Conservation (phyloP, 2,888 invertebrate species). For the Eulithis prunata region DNA sequence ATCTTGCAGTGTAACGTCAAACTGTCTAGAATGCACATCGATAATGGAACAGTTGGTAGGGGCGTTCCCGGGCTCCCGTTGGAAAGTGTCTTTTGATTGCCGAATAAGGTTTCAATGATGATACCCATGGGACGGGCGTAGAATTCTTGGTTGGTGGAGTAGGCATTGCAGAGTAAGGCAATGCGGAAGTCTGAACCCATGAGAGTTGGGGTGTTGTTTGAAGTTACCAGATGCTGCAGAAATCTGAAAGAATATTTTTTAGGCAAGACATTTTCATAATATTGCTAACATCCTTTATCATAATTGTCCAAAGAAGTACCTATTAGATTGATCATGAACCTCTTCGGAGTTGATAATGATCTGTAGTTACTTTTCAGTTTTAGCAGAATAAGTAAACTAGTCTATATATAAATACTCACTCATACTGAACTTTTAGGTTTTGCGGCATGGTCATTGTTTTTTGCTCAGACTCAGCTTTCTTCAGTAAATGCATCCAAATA, state of each 20-base stretch:
- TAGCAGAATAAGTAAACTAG: not conserved
- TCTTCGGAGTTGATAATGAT: too few species aligned
- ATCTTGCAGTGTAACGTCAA: slow-evolving; percentile 98
- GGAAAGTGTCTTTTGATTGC: slow-evolving; percentile 85
- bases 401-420: slow-evolving; percentile 84
- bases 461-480: slow-evolving; percentile 95
- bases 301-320: not conserved
- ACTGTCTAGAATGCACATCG: slow-evolving; percentile 96
- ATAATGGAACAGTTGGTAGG: slow-evolving; percentile 93
- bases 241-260: slow-evolving; percentile 82
- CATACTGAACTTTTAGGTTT: slow-evolving; percentile 92
- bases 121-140: slow-evolving; percentile 97
- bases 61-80: slow-evolving; percentile 81
- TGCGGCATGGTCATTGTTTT: slow-evolving; percentile 92
- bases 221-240: slow-evolving; percentile 92
- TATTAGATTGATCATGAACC: too few species aligned
- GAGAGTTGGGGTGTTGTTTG: slow-evolving; percentile 87
- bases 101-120: slow-evolving; percentile 93
- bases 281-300: not conserved
- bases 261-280: not conserved
- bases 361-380: not conserved
- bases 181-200: slow-evolving; percentile 96
- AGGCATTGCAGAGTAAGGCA: slow-evolving; percentile 96
- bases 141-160: slow-evolving; percentile 96
- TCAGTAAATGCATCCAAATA: slow-evolving; percentile 98